These are phyloP conservation scores for Aplysia californica DNA, from an alignment of 1,140 invertebrate genomes.

Conservation along the genomic window DNA sequence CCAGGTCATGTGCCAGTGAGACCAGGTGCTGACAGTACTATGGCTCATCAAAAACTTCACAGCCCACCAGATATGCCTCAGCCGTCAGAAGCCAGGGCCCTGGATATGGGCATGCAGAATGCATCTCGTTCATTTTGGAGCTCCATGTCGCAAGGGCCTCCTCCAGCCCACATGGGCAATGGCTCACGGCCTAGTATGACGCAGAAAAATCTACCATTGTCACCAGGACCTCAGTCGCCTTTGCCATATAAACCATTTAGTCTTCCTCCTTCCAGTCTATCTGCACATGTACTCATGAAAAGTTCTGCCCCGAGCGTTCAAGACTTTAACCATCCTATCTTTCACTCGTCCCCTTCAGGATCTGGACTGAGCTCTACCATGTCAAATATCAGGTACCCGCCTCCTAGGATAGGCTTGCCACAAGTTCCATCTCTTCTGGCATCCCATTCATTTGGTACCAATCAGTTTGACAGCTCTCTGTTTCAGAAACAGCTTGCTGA, in stretches of 20 bases:
- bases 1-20: too few species aligned
- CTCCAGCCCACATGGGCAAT: slow-evolving; percentile 17
- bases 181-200: background rate
- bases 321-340: slow-evolving; percentile 16
- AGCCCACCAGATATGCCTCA: too few species aligned
- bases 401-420: slow-evolving; percentile 4
- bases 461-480: slow-evolving; percentile 14
- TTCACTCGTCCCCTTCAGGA: too few species aligned
- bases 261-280: slow-evolving; percentile 4
- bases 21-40: too few species aligned
- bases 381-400: slow-evolving; percentile 21
- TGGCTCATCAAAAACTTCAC: too few species aligned
- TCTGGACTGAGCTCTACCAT: too few species aligned
- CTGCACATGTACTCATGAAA: background rate
- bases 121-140: background rate
- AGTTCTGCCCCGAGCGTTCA: background rate
- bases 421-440: slow-evolving; percentile 5
- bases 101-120: too few species aligned
- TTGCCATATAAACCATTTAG: slow-evolving; percentile 5
- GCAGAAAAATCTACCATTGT: slow-evolving; percentile 9
- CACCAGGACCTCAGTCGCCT: background rate
- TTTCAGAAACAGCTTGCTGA: background rate
- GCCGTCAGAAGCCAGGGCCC: too few species aligned
- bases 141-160: background rate
- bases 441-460: background rate